Evolutionary conservation across 2,113 vertebrate species (phyloP).

Genomic region (Drymodes brunneopygia): DNA sequence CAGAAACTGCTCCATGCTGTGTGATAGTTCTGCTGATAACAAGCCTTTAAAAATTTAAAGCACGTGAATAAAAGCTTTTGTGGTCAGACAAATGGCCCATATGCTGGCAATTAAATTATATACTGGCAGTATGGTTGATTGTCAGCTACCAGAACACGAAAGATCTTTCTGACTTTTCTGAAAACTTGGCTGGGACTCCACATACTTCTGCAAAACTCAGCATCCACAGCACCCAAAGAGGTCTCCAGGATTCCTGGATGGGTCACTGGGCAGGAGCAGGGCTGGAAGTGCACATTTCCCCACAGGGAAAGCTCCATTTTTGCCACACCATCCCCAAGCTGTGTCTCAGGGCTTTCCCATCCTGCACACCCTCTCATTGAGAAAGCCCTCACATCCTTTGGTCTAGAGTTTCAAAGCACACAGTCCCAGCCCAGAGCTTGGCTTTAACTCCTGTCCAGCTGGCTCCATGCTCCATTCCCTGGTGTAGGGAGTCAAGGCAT

Average conservation of each 20-base stretch:
- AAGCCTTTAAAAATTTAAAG: slow-evolving; percentile 17
- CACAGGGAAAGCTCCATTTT: fast-evolving
- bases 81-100: slow-evolving; percentile 1
- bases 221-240: fast-evolving
- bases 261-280: neutral
- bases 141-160: neutral
- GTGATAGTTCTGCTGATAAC: neutral
- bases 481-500: neutral
- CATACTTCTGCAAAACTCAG: fast-evolving
- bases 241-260: fast-evolving
- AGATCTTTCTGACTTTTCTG: neutral
- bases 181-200: neutral
- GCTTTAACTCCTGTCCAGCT: neutral
- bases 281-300: fast-evolving
- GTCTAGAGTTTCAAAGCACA: neutral
- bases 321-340: fast-evolving
- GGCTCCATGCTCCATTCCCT: neutral
- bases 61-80: neutral
- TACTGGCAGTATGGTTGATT: neutral
- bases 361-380: neutral
- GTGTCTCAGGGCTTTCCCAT: neutral
- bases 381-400: neutral
- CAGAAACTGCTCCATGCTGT: neutral
- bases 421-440: neutral
- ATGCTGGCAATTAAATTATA: slow-evolving; percentile 17